These are phyloP conservation scores for Rhea pennata DNA, from an alignment of 2,113 vertebrate species.

Conservation along the genomic window DNA sequence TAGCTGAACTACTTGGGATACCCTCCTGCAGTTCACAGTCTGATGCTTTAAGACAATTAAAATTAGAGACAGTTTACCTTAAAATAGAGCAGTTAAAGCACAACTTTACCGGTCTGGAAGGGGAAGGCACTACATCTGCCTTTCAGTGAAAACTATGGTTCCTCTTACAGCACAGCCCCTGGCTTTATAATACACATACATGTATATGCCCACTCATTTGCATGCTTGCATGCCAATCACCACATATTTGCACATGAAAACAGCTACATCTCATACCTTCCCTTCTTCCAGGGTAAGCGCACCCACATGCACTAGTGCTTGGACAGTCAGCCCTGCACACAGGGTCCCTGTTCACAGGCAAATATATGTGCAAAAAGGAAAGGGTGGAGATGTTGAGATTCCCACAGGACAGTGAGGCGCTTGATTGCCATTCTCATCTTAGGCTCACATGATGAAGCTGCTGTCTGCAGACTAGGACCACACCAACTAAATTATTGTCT, in stretches of 20 bases:
- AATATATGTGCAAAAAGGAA: neutral
- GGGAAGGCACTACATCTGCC: neutral
- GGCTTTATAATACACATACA: accelerated
- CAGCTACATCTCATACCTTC: neutral
- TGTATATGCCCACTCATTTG: neutral
- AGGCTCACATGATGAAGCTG: neutral
- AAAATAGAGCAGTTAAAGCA: neutral
- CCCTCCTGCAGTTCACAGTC: neutral
- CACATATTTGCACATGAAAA: neutral
- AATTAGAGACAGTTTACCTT: neutral
- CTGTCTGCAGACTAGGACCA: neutral
- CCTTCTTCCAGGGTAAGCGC: neutral
- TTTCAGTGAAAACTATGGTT: neutral
- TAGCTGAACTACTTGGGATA: neutral
- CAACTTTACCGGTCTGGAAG: neutral
- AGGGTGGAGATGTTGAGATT: neutral
- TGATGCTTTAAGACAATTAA: neutral
- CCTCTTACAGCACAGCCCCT: neutral
- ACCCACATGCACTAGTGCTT: neutral
- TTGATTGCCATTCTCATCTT: neutral
- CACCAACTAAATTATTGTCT: neutral
- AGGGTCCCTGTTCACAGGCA: neutral
- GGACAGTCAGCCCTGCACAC: neutral
- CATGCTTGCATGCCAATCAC: neutral
- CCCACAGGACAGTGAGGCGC: neutral